Base-by-base conservation (phyloP, 2,113 vertebrate genomes). In the Cyanoramphus novaezelandiae region DNA sequence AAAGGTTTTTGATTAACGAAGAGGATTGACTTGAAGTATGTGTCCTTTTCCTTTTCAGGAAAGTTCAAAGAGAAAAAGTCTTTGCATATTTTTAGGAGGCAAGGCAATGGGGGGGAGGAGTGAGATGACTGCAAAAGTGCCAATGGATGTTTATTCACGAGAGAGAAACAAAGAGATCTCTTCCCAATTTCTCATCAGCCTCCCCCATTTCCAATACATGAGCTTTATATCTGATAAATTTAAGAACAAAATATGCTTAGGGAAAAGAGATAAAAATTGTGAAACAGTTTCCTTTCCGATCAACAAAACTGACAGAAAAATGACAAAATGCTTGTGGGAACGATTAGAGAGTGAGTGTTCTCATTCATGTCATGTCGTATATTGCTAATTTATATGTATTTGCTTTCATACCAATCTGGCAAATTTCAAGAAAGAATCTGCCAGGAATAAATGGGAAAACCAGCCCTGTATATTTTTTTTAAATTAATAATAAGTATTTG, bases 281-380 rank as follows among this genome's bases (percentile, higher is more conserved):
- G 11, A 95, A 90, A 79, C 9, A 2, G 59, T 88, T 96, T 92
- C 80, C 78, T 86, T 79, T 92, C 81, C 70, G 79, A 76, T 95
- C 87, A 91, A 71, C 74, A 68, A 41, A 91, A 86, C 78, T 93
- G 94, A 94, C 84, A 91, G 87, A 69, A 93, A 95, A 85, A 91
- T 77, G 90, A 94, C 93, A 96, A 90, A 96, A 95, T 69, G 75
- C 87, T 94, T 67, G 78, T 79, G 89, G 84, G 75, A 95, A 95
- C 63, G 67, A 85, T 94, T 95, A 92, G 65, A 76, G 87, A 77
- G 49, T 47, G 63, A 91, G 65, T 86, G 67, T 91, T 96, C 93
- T 94, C 90, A 96, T 82, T 94, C 84, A 63, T 74, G 82, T 90
- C 84, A 41, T 85, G 84, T 90, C 0, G 2, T 63, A 53, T 74